These are phyloP conservation scores for Spea bombifrons DNA, from an alignment of 2,113 vertebrate genomes.

Conservation along the genomic window DNA sequence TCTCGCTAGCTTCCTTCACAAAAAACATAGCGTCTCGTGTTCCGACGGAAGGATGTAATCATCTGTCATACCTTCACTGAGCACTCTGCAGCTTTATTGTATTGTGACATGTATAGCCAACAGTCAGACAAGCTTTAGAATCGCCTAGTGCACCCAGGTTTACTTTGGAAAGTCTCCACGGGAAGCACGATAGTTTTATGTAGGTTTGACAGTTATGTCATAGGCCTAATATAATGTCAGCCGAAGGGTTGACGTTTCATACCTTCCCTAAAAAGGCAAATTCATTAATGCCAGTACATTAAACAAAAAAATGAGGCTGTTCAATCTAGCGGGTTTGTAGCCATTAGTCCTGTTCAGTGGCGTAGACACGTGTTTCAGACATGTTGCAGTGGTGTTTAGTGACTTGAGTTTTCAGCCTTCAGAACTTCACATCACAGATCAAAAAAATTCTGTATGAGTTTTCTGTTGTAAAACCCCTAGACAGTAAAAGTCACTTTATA, in stretches of 20 bases:
- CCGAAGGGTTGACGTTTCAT: constrained; percentile 21
- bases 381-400: neutral
- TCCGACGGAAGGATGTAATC: too few species aligned
- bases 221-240: constrained; percentile 26
- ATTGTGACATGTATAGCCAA: neutral
- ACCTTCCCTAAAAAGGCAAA: constrained; percentile 46
- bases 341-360: neutral
- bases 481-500: too few species aligned
- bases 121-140: neutral
- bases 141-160: neutral
- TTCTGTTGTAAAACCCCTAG: too few species aligned
- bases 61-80: too few species aligned
- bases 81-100: neutral
- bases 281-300: constrained; percentile 40
- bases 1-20: too few species aligned
- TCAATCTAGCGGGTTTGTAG: neutral
- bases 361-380: neutral
- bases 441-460: too few species aligned
- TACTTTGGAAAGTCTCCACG: neutral
- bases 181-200: neutral
- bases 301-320: constrained; percentile 27
- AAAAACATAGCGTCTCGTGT: too few species aligned
- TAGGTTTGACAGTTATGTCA: constrained; percentile 23
- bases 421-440: too few species aligned
- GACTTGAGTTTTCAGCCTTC: neutral